Percentiles rank a stretch among this genome's conserved stretches.
Evolutionary conservation across 2,113 vertebrate genomes (phyloP).

Genomic region (Clarias macrocephalus): DNA sequence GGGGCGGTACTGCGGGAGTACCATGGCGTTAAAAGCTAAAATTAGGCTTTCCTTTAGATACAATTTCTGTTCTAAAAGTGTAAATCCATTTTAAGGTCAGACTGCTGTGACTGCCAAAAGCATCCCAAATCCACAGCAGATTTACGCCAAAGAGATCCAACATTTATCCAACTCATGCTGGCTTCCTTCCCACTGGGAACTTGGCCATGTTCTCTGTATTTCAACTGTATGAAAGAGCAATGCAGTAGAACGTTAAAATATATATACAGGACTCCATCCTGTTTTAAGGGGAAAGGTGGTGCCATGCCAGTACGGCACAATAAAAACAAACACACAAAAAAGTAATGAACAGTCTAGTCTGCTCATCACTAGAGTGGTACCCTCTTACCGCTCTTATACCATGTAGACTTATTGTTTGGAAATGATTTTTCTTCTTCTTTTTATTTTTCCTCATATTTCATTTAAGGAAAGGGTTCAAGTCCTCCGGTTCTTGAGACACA

Average conservation of each 20-base stretch:
- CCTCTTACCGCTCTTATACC: neutral
- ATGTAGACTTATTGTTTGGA: neutral
- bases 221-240: conserved; percentile 17
- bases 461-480: neutral
- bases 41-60: conserved; percentile 34
- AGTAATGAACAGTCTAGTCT: neutral
- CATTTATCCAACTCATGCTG: conserved; percentile 32
- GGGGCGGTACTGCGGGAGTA: neutral
- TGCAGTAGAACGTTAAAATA: neutral
- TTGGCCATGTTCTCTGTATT: conserved; percentile 18
- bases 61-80: conserved; percentile 28
- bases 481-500: neutral
- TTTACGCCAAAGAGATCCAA: conserved; percentile 31
- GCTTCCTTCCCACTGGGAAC: conserved; percentile 27
- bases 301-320: too few species aligned
- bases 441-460: neutral
- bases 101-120: conserved; percentile 29
- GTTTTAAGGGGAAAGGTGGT: neutral
- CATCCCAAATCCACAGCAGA: conserved; percentile 23
- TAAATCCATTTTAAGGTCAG: conserved; percentile 47
- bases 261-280: neutral
- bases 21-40: conserved; percentile 30
- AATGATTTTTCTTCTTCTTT: neutral
- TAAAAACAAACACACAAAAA: neutral
- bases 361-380: neutral